phyloP scores from a whole-genome alignment of 2,797 vertebrate species.

The Bradypus variegatus region DNA sequence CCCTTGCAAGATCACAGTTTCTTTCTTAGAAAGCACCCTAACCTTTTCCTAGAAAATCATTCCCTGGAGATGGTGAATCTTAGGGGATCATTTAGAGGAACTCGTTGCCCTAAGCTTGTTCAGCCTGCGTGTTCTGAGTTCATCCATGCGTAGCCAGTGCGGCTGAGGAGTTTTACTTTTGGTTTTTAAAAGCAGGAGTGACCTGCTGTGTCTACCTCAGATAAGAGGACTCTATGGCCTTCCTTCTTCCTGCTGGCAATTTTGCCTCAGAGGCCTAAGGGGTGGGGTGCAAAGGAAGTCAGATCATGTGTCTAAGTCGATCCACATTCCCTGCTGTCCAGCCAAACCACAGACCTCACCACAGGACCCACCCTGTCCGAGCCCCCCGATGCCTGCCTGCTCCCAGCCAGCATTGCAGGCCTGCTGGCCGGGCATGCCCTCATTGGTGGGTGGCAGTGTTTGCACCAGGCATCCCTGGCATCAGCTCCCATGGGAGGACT shows the following conservation, averaged over 20 bases:
- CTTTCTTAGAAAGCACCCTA: slow-evolving; percentile 69
- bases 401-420: background rate
- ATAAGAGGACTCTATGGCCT: background rate
- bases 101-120: background rate
- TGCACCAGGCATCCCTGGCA: background rate
- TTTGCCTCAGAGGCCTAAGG: background rate
- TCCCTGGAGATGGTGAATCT: slow-evolving; percentile 44
- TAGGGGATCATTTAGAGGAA: slow-evolving; percentile 54
- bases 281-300: slow-evolving; percentile 18
- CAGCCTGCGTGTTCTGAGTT: background rate
- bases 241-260: background rate
- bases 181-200: slow-evolving; percentile 11
- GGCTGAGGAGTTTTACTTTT: background rate
- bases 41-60: slow-evolving; percentile 67
- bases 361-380: background rate
- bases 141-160: background rate
- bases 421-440: rapidly evolving
- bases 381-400: background rate
- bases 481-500: background rate
- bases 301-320: background rate
- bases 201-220: background rate
- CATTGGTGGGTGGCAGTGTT: background rate
- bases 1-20: slow-evolving; percentile 46
- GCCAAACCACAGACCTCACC: slow-evolving; percentile 24
- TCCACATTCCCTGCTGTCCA: background rate